Base-by-base conservation (phyloP, 1,140 invertebrate genomes). In the Drosophila takahashii region DNA sequence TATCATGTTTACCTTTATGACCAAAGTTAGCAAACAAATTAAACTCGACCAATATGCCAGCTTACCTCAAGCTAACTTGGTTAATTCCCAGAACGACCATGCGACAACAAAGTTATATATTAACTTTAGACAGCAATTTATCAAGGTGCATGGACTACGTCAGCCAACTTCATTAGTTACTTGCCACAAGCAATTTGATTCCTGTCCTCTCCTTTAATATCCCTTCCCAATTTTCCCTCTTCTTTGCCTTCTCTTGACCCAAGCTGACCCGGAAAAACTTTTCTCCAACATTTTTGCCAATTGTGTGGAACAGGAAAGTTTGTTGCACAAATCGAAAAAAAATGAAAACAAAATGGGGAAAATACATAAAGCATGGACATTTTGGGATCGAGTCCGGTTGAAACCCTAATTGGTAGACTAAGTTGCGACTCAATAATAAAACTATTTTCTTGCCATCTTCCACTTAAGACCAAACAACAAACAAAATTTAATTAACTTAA, bases 141-240 rank as follows among this genome's bases (percentile, higher is more conserved):
- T 48, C 47, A 22, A 26, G 18, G 41, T 70, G 37, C 27, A 29
- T 13, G 32, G 22, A 57, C 27, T 22, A 47, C 16, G 60, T 58
- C 48, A 41, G 34, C 69, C 44, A 74, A 74, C 71, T 74, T 74
- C 51, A 34, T 73, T 74, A 65, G 36, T 53, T 32, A 44, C 52
- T 58, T 67, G 59, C 45, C 70, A 52, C 71, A 57, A 65, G 47
- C 61, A 75, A 75, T 37, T 75, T 75, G 52, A 32, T 4, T 16
- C 26, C n/a, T 57, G 50, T 29, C 44, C 59, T 4, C 27, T 32
- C 22, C 26, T 26, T 26, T 11, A 18, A 34, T 7, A 4, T n/a
- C 13, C 45, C 59, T 6, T 15, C 18, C 13, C 45, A 4, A 15
- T 22, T 11, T 18, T 15, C 13, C 42, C 41, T 9, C 11, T 16